Evolutionary conservation across 2,888 invertebrate genomes (phyloP), one percentile per base, ranked within the genome.

Genomic region (Tiphia femorata): DNA sequence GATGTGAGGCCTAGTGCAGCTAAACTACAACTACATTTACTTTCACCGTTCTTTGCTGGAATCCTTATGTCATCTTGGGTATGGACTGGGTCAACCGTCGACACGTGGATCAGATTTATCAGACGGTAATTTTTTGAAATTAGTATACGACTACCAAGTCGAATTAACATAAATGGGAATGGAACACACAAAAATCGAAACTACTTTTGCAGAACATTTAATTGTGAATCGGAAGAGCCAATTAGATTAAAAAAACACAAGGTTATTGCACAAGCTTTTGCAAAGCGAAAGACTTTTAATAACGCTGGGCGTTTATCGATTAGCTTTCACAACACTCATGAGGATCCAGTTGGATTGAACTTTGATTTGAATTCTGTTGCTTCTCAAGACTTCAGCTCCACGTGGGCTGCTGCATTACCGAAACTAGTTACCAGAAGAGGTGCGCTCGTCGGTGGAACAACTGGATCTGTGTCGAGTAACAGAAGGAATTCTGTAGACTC

Each of bases 1-100:
- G 88, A 90, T 64, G 85, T 86, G 41, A 88, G 93, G 2, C 96
- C 96, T 0, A 95, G 93, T 70, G 89, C 95, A 52, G 91, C 92
- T 0, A 90, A 94, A 81, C 84, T 94, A 42, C 93, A 95, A 81
- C 81, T 96, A 62, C 94, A 96, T 73, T 84, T 96, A 71, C 84
- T 96, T 58, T 90, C 93, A 49, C 88, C 93, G 62, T 96, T 96
- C 85, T 91, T 92, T 64, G 90, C 92, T 30, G 96, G 96, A 35
- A 89, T 95, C 59, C 88, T 93, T 21, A 94, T 96, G 92, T 94
- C 96, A 2, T 94, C 95, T 0, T 97, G 96, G 96, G 93, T 95
- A 23, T 97, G 96, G 96, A 96, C 94, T 5, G 88, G 89, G 17
- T 91, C 94, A 30, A 94, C 96, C 3, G 82, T 93, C 4, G 90